Base-by-base conservation (phyloP, 1,140 invertebrate genomes). In the Bombus affinis region DNA sequence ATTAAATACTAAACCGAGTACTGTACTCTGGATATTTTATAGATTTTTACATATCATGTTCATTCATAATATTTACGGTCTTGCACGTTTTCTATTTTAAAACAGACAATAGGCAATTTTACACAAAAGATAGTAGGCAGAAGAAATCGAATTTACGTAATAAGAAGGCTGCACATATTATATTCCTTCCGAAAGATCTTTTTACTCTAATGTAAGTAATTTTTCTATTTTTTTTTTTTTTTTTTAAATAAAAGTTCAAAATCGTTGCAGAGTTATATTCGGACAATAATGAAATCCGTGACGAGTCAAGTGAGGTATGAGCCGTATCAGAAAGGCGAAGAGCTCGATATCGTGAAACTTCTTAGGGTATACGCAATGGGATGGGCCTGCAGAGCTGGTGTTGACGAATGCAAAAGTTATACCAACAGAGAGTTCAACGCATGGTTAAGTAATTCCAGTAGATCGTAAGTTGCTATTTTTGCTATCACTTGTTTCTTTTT, bases 311-410 rank as follows among this genome's bases (percentile, higher is more conserved):
- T 66, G 2, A 12, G n/a, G 0, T 66, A 65, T 3, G 2, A 9
- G 0, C 5, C 18, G 0, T 2, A 15, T 25, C 62, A 1, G 89
- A 94, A 1, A 18, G 97, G 97, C 85, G 94, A 22, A 53, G 47
- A 53, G 1, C 47, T 96, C 47, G 96, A 97, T 76, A 91, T 97
- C 6, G 93, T 94, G 2, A 96, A 96, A 15, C 96, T 97, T 72
- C 96, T 96, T 80, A 94, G 97, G 74, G 95, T 96, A 0, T 96
- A 97, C 76, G 95, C 97, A 5, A 90, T 97, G 2, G 95, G 95
- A 3, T 95, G 96, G 90, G 97, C 97, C 22, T 98, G 97, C 83
- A 95, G 95, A 81, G 94, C 97, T 70, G 97, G 96, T 37, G 94
- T 96, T 59, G 88, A 94, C 3, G 94, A 96, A 47, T 98, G 97